Percentiles rank a stretch among this genome's conserved stretches.
Evolutionary conservation across 2,797 vertebrate genomes (phyloP).

Genomic region (Mus spretus): DNA sequence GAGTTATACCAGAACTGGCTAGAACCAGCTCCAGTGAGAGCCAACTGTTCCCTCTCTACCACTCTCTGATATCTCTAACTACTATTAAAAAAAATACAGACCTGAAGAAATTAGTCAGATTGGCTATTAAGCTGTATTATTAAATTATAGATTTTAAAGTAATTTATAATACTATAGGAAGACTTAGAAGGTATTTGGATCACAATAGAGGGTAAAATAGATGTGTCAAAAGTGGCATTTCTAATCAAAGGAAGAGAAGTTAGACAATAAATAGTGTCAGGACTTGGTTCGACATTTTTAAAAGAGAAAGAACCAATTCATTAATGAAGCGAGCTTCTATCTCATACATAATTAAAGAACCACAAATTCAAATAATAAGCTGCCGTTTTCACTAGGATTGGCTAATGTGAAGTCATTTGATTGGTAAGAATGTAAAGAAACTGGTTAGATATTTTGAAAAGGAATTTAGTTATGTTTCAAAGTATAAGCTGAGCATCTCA

Average conservation of each 20-base stretch:
- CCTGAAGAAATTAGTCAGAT: not conserved
- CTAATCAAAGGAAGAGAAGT: not conserved
- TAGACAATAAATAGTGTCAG: not conserved
- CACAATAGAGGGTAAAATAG: not conserved
- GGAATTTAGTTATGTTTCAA: not conserved
- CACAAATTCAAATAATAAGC: constrained; percentile 49
- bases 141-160: constrained; percentile 31
- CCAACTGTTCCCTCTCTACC: not conserved
- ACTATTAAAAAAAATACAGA: not conserved
- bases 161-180: not conserved
- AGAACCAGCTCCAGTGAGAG: not conserved
- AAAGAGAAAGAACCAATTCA: not conserved
- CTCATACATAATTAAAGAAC: not conserved
- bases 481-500: not conserved
- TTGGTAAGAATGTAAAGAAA: not conserved
- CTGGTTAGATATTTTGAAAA: not conserved
- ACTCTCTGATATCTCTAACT: not conserved
- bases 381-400: constrained; percentile 8
- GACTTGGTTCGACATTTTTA: not conserved
- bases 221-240: not conserved
- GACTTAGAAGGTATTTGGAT: constrained; percentile 1
- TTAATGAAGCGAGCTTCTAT: constrained; percentile 24
- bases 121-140: not conserved
- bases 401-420: not conserved
- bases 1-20: not conserved